Conservation (phyloP, 2,797 vertebrate species). For the Scomberomorus guttatus region DNA sequence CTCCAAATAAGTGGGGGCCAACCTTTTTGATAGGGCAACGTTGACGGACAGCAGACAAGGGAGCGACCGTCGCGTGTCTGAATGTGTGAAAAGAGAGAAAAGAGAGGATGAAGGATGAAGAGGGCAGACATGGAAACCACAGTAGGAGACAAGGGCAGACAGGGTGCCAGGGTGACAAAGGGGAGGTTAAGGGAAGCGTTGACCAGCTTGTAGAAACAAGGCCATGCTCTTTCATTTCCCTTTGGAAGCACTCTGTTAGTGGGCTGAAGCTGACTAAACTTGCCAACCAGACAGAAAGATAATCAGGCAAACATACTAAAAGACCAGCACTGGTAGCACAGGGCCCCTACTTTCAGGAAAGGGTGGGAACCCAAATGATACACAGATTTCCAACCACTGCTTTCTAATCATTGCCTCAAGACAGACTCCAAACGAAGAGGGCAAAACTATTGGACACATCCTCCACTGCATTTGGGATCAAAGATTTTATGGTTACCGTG, state of each 20-base stretch:
- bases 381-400: slow-evolving; percentile 59
- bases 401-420: slow-evolving; percentile 75
- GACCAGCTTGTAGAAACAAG: slow-evolving; percentile 60
- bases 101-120: slow-evolving; percentile 58
- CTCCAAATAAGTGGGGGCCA: slow-evolving; percentile 79
- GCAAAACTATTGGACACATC: slow-evolving; percentile 48
- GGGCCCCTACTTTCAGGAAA: slow-evolving; percentile 63
- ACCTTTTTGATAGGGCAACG: slow-evolving; percentile 72
- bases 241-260: slow-evolving; percentile 61
- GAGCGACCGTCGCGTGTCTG: slow-evolving; percentile 72
- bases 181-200: slow-evolving; percentile 71
- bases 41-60: slow-evolving; percentile 78
- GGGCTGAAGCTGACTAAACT: slow-evolving; percentile 48
- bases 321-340: slow-evolving; percentile 39
- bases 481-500: slow-evolving; percentile 70
- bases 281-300: slow-evolving; percentile 53
- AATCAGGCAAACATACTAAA: slow-evolving; percentile 43
- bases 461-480: slow-evolving; percentile 64
- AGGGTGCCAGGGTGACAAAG: slow-evolving; percentile 65
- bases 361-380: slow-evolving; percentile 69
- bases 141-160: slow-evolving; percentile 58
- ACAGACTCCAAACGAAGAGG: slow-evolving; percentile 54
- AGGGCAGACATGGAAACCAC: slow-evolving; percentile 57
- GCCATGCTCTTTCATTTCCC: slow-evolving; percentile 70
- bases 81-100: slow-evolving; percentile 64